These are phyloP conservation scores for Pristiophorus japonicus DNA, from an alignment of 2,113 vertebrate species.

Conservation along the genomic window DNA sequence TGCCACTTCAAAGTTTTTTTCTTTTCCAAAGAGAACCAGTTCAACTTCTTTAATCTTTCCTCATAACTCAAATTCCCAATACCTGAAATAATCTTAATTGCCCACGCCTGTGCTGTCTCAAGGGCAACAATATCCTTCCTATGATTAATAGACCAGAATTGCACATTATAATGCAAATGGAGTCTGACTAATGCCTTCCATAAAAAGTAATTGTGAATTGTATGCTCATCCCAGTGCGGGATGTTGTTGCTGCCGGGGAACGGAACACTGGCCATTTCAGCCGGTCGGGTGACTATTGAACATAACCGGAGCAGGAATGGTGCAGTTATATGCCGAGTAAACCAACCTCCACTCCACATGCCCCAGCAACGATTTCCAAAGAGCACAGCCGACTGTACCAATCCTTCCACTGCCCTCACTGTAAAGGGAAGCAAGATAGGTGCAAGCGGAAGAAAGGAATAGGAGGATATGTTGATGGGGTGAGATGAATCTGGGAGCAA, in stretches of 20 bases:
- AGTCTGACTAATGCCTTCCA: conserved; percentile 17
- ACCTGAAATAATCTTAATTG: conserved; percentile 33
- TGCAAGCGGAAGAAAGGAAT: background rate
- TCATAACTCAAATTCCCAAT: conserved; percentile 11
- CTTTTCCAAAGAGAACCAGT: conserved; percentile 12
- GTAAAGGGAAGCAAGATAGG: background rate
- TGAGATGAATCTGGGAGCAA: background rate
- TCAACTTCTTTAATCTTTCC: conserved; percentile 18
- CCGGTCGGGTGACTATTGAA: background rate
- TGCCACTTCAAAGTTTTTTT: conserved; percentile 28
- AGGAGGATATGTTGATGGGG: no score
- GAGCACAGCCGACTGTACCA: background rate
- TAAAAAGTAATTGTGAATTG: conserved; percentile 1
- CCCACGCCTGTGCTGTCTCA: background rate
- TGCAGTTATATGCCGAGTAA: no score
- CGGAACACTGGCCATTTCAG: background rate
- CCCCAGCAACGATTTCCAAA: background rate
- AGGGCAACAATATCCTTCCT: conserved; percentile 27
- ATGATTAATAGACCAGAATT: conserved; percentile 29
- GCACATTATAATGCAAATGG: conserved; percentile 28
- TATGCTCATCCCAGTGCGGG: background rate
- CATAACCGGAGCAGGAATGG: background rate
- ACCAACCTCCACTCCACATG: no score
- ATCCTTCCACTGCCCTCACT: background rate
- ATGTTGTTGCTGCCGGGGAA: background rate